phyloP scores from a whole-genome alignment of 2,888 invertebrate genomes.

The Cotesia congregata region DNA sequence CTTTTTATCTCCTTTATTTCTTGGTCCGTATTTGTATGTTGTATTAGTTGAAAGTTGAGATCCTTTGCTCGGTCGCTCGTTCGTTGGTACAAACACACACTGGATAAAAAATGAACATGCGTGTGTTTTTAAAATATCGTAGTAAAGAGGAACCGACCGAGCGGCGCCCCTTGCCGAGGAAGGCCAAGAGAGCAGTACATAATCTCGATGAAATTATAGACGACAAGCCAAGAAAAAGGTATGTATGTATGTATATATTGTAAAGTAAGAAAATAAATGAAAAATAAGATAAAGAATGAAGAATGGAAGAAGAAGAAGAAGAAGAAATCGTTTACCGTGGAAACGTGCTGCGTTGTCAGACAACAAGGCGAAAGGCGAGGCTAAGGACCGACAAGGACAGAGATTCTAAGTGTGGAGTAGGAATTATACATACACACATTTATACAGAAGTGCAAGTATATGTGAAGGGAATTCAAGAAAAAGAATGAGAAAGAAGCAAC shows the following conservation, averaged over 20 bases:
- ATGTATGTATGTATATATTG: not conserved
- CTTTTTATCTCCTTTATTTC: not conserved
- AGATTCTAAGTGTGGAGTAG: constrained; percentile 34
- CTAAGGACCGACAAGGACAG: constrained; percentile 19
- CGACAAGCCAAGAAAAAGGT: constrained; percentile 35
- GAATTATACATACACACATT: not conserved
- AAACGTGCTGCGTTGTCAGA: constrained; percentile 34
- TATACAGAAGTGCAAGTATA: constrained; percentile 9
- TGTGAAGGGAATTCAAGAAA: constrained; percentile 38
- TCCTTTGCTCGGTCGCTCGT: not conserved
- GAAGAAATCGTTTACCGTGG: constrained; percentile 24
- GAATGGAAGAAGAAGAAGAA: constrained; percentile 17
- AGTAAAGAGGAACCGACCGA: constrained; percentile 41
- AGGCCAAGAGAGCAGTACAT: constrained; percentile 41
- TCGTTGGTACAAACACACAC: not conserved
- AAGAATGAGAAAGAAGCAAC: constrained; percentile 14
- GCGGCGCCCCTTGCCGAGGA: constrained; percentile 45
- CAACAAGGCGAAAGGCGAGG: constrained; percentile 37
- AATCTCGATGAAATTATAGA: constrained; percentile 48
- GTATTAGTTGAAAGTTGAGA: not conserved
- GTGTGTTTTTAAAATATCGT: constrained; percentile 9
- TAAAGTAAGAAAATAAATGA: constrained; percentile 34
- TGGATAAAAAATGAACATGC: not conserved
- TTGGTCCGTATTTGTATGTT: not conserved
- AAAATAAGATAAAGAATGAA: constrained; percentile 9